Evolutionary conservation across 2,797 vertebrate species (phyloP).

Genomic region (Bufotes viridis): DNA sequence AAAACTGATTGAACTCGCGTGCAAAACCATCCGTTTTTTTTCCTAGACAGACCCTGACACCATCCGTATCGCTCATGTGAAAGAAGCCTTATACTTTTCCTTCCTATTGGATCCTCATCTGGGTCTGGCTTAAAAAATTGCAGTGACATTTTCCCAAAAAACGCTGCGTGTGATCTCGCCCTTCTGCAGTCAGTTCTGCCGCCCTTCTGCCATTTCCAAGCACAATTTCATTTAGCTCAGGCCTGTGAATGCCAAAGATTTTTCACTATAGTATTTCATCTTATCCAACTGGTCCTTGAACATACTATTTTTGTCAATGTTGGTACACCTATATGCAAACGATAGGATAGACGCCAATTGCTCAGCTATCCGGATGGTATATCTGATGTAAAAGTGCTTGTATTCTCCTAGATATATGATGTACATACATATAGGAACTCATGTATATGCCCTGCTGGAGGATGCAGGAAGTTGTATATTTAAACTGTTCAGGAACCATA

Average conservation of each 20-base stretch:
- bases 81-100: too few relatives aligned
- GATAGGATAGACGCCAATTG: too few relatives aligned
- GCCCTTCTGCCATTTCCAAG: background rate
- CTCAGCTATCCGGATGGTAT: background rate
- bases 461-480: conserved; percentile 21
- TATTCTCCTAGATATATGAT: background rate
- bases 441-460: background rate
- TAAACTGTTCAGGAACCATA: background rate
- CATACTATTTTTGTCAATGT: background rate
- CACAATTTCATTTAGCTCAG: background rate
- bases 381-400: background rate
- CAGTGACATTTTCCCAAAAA: too few relatives aligned
- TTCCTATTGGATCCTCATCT: too few relatives aligned
- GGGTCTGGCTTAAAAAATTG: too few relatives aligned
- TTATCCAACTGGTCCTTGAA: background rate
- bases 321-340: background rate
- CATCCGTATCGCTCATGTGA: too few relatives aligned
- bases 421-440: background rate
- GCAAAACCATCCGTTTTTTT: too few relatives aligned
- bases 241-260: background rate
- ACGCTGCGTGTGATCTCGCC: background rate
- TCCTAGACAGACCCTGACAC: too few relatives aligned
- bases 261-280: background rate
- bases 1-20: too few relatives aligned
- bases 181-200: background rate